phyloP scores from a whole-genome alignment of 2,797 vertebrate genomes.

The Lepus townsendii region DNA sequence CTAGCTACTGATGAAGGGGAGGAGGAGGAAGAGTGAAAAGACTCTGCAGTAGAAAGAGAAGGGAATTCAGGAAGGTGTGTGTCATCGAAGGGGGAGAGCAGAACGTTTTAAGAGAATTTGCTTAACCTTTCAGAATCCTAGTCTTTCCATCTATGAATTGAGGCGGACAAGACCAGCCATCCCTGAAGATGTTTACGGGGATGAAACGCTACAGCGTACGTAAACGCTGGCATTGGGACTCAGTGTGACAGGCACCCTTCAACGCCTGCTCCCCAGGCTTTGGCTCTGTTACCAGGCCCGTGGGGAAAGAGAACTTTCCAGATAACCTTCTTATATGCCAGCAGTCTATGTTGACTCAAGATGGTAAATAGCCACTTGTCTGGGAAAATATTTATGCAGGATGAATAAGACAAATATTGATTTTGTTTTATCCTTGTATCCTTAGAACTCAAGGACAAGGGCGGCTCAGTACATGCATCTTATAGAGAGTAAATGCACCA shows the following conservation, averaged over 20 bases:
- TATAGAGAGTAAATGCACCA: conserved; percentile 52
- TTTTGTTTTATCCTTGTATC: conserved; percentile 68
- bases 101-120: conserved; percentile 44
- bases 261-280: neutral
- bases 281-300: conserved; percentile 9
- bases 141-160: conserved; percentile 7
- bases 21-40: neutral
- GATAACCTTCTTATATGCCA: conserved; percentile 59
- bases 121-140: neutral
- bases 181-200: neutral
- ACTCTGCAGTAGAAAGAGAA: neutral
- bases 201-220: neutral
- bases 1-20: neutral
- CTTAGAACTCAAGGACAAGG: conserved; percentile 72
- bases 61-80: neutral
- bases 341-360: conserved; percentile 62
- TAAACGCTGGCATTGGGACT: neutral
- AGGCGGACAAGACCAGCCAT: neutral
- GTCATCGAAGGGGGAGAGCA: conserved; percentile 7
- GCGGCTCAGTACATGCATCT: conserved; percentile 52
- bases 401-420: conserved; percentile 78
- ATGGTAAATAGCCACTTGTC: conserved; percentile 74
- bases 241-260: neutral
- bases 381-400: conserved; percentile 79
- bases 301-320: conserved; percentile 28